Evolutionary conservation across 2,797 vertebrate genomes (phyloP).

Genomic region (Lithobates pipiens): DNA sequence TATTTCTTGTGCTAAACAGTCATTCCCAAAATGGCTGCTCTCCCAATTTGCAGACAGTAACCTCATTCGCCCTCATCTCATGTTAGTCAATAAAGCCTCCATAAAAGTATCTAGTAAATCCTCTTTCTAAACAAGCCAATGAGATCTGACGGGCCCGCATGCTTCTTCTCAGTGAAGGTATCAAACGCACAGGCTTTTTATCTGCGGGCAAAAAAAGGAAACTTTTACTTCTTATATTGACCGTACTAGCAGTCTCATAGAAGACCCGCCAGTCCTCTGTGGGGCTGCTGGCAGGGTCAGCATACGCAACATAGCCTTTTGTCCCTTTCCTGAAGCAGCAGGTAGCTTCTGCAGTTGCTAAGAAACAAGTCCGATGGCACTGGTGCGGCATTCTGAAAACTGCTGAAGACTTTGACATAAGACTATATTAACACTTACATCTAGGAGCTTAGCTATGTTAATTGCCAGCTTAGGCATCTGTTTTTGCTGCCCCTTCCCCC

Average conservation of each 20-base stretch:
- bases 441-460: too few relatives aligned
- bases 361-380: neutral
- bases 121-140: conserved; percentile 31
- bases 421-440: too few relatives aligned
- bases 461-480: too few relatives aligned
- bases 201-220: neutral
- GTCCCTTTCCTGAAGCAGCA: neutral
- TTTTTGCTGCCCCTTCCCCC: too few relatives aligned
- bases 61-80: conserved; percentile 43
- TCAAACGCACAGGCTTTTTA: neutral
- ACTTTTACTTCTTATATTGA: neutral
- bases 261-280: neutral
- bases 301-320: neutral
- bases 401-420: neutral
- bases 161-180: neutral
- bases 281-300: neutral
- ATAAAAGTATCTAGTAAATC: conserved; percentile 35
- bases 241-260: neutral
- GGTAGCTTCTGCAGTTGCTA: neutral
- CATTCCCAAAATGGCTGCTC: conserved; percentile 28
- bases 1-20: conserved; percentile 27
- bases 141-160: neutral
- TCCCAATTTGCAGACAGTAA: conserved; percentile 31
- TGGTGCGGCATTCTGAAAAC: neutral
- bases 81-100: conserved; percentile 27